Evolutionary conservation across 2,797 vertebrate genomes (phyloP).

Genomic region (Protonibea diacanthus): DNA sequence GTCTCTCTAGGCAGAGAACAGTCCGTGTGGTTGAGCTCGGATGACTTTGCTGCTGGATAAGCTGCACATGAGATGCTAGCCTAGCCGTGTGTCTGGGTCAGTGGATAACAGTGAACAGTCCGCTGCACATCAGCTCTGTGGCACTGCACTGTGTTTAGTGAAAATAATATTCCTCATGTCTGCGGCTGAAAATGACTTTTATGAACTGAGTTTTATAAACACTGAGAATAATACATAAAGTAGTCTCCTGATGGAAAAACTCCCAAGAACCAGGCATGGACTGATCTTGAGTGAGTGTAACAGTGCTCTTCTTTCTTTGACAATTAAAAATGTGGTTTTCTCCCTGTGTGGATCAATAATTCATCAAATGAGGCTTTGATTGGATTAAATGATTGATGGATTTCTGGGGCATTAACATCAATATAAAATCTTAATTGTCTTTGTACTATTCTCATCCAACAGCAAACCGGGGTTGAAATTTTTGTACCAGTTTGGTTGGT

Average conservation of each 20-base stretch:
- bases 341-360: not conserved
- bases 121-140: slow-evolving; percentile 46
- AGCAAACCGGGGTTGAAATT: not conserved
- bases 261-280: not conserved
- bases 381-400: slow-evolving; percentile 9
- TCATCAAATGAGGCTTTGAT: slow-evolving; percentile 10
- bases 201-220: not conserved
- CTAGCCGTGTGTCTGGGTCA: slow-evolving; percentile 63
- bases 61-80: slow-evolving; percentile 64
- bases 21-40: slow-evolving; percentile 72
- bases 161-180: slow-evolving; percentile 17
- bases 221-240: not conserved
- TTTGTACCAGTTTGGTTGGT: not conserved
- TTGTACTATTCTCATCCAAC: not conserved
- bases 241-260: not conserved
- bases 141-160: slow-evolving; percentile 28
- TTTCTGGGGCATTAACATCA: not conserved
- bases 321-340: not conserved
- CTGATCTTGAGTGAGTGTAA: not conserved
- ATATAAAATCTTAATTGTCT: not conserved
- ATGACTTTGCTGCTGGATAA: slow-evolving; percentile 81
- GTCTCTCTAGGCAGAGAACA: slow-evolving; percentile 68
- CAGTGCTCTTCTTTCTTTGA: not conserved
- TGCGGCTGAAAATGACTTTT: not conserved
- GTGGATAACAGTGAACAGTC: slow-evolving; percentile 52